phyloP scores from a whole-genome alignment of 2,113 vertebrate species.

The Rhineura floridana region DNA sequence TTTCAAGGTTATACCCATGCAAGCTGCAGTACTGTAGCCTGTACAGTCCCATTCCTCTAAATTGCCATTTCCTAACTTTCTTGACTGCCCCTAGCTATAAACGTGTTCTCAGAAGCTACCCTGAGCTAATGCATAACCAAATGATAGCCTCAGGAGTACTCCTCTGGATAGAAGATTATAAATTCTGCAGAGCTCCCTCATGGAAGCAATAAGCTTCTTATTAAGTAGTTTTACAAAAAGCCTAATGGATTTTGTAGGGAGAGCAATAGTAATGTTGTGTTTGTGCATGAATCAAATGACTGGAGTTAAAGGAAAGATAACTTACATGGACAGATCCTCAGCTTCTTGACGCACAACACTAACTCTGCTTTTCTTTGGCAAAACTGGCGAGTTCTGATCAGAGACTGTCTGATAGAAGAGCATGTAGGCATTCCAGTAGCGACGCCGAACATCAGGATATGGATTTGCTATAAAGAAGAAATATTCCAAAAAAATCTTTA shows the following conservation, averaged over 20 bases:
- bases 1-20: neutral
- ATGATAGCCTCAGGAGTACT: neutral
- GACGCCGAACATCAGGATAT: slow-evolving; percentile 92
- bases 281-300: neutral
- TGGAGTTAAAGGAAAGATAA: slow-evolving; percentile 19
- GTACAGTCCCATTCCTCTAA: neutral
- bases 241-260: neutral
- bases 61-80: neutral
- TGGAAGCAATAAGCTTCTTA: neutral
- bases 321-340: slow-evolving; percentile 94
- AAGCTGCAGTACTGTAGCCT: neutral
- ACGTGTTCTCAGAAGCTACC: neutral
- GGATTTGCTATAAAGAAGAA: slow-evolving; percentile 85
- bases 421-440: slow-evolving; percentile 99
- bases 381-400: slow-evolving; percentile 94
- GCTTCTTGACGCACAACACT: slow-evolving; percentile 97
- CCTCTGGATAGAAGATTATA: neutral
- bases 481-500: neutral
- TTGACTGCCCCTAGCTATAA: too few species aligned
- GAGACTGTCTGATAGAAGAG: slow-evolving; percentile 97
- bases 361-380: slow-evolving; percentile 97
- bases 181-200: neutral
- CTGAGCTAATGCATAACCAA: neutral
- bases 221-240: slow-evolving; percentile 30
- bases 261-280: neutral